Conservation (phyloP, 2,113 vertebrate genomes). For the Thryonomys swinderianus region DNA sequence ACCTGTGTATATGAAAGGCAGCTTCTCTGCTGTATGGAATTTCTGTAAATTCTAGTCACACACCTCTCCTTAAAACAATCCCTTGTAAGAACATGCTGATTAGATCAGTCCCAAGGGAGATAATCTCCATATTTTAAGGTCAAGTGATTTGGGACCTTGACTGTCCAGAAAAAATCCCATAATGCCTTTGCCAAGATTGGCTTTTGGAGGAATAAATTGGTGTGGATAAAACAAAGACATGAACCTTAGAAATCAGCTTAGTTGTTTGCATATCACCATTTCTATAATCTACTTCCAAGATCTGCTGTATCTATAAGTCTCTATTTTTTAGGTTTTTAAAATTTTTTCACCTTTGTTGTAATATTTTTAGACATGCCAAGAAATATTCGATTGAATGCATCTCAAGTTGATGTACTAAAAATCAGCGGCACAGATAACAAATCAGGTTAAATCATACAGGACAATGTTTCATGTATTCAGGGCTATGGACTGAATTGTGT, state of each 20-base stretch:
- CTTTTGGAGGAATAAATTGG: neutral
- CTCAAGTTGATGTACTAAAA: neutral
- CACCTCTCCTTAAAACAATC: neutral
- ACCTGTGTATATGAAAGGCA: neutral
- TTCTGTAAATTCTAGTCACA: neutral
- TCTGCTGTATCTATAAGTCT: neutral
- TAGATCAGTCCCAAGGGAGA: neutral
- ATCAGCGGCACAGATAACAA: neutral
- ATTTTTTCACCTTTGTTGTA: neutral
- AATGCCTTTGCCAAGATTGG: neutral
- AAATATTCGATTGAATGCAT: neutral
- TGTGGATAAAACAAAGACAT: neutral
- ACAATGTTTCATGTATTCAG: neutral
- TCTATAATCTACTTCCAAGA: neutral
- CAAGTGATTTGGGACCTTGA: neutral
- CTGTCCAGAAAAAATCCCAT: neutral
- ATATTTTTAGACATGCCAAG: neutral
- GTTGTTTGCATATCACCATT: neutral
- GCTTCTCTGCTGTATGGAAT: neutral
- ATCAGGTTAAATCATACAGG: neutral
- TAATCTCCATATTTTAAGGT: neutral
- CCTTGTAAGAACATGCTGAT: neutral
- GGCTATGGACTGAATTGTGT: neutral
- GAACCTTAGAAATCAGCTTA: neutral
- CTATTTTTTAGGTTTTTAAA: neutral